phyloP scores from a whole-genome alignment of 2,113 vertebrate genomes.

The Rhea americana region DNA sequence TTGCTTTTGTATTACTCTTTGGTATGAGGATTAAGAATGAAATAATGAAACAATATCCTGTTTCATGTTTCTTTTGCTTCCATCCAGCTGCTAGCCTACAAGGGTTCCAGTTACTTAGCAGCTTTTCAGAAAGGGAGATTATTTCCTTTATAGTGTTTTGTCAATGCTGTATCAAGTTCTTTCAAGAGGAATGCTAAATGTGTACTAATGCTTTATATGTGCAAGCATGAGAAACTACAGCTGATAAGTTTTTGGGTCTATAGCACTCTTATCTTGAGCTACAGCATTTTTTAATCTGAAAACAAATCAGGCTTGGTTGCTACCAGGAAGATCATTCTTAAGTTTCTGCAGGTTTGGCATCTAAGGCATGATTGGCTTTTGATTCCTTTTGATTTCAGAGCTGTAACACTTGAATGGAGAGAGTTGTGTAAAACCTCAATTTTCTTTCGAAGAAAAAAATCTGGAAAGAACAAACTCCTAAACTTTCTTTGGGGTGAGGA shows the following conservation, averaged over 20 bases:
- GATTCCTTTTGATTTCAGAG: not conserved
- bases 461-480: not conserved
- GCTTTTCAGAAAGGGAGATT: not conserved
- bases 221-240: not conserved
- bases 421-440: no score
- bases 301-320: accelerated
- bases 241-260: no score
- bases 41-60: not conserved
- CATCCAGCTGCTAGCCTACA: not conserved
- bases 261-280: not conserved
- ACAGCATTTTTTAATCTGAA: not conserved
- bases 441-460: not conserved
- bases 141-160: not conserved
- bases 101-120: not conserved
- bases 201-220: no score
- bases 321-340: not conserved
- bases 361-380: not conserved
- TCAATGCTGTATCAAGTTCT: not conserved
- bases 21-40: not conserved
- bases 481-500: no score
- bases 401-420: accelerated
- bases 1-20: not conserved
- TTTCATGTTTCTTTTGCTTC: not conserved
- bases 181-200: not conserved
- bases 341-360: accelerated